Percentiles rank a stretch among this genome's conserved stretches.
These are phyloP conservation scores for Hyposoter dolosus DNA, from an alignment of 2,888 invertebrate genomes.

Conservation along the genomic window DNA sequence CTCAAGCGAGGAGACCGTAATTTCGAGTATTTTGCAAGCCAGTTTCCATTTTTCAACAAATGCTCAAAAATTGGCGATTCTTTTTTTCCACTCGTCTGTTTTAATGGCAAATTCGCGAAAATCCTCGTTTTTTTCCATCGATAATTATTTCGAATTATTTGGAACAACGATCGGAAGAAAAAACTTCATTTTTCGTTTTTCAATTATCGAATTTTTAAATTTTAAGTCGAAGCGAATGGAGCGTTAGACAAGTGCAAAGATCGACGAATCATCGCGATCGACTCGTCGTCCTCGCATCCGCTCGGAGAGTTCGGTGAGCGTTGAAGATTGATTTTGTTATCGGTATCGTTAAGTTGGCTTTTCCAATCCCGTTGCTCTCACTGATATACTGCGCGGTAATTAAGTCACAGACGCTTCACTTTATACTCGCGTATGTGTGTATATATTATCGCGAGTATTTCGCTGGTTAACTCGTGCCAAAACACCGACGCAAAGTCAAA, in stretches of 20 bases:
- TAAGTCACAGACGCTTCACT: conserved; percentile 60
- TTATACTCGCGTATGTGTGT: conserved; percentile 16
- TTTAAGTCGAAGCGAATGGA: background rate
- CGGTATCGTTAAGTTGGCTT: conserved; percentile 63
- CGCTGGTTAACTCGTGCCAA: conserved; percentile 30
- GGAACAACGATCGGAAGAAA: background rate
- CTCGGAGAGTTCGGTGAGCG: conserved; percentile 34
- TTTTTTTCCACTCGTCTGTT: background rate
- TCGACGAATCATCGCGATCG: conserved; percentile 5
- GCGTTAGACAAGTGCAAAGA: conserved; percentile 13
- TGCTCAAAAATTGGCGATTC: background rate
- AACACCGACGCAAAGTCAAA: conserved; percentile 11
- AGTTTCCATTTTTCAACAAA: background rate
- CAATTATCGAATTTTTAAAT: too few relatives aligned
- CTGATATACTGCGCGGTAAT: conserved; percentile 61
- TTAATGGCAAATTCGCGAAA: background rate
- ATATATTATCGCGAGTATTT: conserved; percentile 36
- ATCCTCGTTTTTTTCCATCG: background rate
- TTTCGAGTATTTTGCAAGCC: background rate
- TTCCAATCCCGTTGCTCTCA: conserved; percentile 58
- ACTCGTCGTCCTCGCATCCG: conserved; percentile 28
- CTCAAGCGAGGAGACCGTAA: background rate
- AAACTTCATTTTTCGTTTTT: background rate
- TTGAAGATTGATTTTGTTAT: conserved; percentile 69
- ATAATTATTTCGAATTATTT: background rate